These are phyloP conservation scores for Macaca mulatta DNA, from an alignment of 2,113 vertebrate genomes.

Conservation along the genomic window DNA sequence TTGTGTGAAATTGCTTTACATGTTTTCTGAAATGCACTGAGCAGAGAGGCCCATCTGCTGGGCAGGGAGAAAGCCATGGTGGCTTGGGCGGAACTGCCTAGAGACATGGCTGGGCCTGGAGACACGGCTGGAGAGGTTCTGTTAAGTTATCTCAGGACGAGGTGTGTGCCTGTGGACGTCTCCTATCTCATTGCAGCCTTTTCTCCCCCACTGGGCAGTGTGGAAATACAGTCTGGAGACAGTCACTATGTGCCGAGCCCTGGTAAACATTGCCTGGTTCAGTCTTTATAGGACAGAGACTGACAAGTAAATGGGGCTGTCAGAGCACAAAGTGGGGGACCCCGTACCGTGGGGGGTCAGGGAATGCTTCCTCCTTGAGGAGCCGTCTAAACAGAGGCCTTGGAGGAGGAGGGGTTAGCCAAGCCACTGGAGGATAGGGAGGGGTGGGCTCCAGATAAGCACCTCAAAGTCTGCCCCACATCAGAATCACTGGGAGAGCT, in stretches of 20 bases:
- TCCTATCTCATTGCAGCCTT: neutral
- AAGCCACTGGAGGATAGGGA: too few species aligned
- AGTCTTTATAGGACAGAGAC: neutral
- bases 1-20: accelerated
- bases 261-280: neutral
- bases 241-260: neutral
- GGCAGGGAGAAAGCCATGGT: neutral
- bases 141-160: accelerated
- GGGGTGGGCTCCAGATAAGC: accelerated
- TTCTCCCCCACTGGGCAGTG: neutral
- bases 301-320: neutral
- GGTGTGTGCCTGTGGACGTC: accelerated
- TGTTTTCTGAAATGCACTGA: neutral
- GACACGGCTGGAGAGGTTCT: neutral
- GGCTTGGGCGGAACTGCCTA: neutral
- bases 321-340: neutral
- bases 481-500: accelerated
- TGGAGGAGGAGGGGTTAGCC: neutral
- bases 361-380: neutral
- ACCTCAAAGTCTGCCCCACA: accelerated
- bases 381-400: neutral
- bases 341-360: accelerated
- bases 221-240: neutral
- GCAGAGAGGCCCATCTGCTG: neutral
- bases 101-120: neutral